Evolutionary conservation across 2,797 vertebrate genomes (phyloP), one percentile per base, ranked within the genome.

Genomic region (Forpus xanthops): DNA sequence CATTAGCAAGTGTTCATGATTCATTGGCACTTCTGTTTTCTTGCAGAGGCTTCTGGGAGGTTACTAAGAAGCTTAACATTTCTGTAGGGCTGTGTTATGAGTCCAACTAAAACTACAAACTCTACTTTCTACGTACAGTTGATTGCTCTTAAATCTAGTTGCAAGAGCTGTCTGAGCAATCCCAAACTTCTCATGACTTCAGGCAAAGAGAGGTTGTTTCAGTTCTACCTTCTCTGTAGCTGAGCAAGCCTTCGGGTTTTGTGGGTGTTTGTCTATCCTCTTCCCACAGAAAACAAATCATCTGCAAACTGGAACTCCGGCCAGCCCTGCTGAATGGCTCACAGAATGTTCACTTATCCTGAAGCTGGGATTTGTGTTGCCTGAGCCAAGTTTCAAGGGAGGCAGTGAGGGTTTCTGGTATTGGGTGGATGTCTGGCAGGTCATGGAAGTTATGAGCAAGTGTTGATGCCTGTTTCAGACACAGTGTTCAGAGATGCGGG

Each of bases 341-440:
- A n/a, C 76, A 84, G 86, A 95, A 86, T 31, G 41, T 35, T 95
- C 76, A 21, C 70, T 91, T 96, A 73, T 87, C 82, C 91, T 75
- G 55, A 66, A 86, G 93, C 64, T 77, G 87, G 83, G 89, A 90
- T 97, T 94, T 89, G 66, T 73, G 76, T 25, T 64, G 28, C 44
- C 71, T 85, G 67, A 93, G 91, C 80, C 93, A 94, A 73, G 73
- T 74, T 86, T 67, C 25, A 42, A 67, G 82, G 75, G 49, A 49
- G 42, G 55, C 89, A 81, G 50, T 0, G 23, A 84, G 49, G n/a
- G 35, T 89, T 92, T 72, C 49, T 56, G 5, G 70, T 2, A 15
- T 1, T 88, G 87, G 71, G 55, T 75, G 44, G 14, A 30, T 76
- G 74, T 89, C 94, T 92, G 77, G 76, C 55, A 82, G 89, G 92